Percentiles rank a stretch among this genome's conserved stretches.
Evolutionary conservation across 2,113 vertebrate genomes (phyloP).

Genomic region (Plecturocebus donacophilus): DNA sequence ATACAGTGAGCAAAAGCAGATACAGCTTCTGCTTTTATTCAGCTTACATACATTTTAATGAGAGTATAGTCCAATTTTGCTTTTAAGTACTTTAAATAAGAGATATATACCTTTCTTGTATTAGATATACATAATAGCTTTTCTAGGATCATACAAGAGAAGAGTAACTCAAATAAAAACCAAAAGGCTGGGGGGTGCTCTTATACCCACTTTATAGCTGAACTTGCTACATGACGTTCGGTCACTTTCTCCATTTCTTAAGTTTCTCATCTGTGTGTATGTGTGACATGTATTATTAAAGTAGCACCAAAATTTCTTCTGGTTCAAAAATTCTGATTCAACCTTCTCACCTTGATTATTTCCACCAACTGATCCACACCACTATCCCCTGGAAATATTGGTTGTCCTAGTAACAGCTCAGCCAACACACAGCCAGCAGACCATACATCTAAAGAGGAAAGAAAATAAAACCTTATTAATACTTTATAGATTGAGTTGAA

Average conservation of each 20-base stretch:
- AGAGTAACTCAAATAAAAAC: neutral
- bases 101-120: neutral
- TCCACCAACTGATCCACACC: constrained; percentile 99
- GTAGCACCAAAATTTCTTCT: neutral
- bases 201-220: neutral
- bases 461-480: constrained; percentile 54
- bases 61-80: neutral
- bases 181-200: neutral
- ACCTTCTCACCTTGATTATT: constrained; percentile 95
- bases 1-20: neutral
- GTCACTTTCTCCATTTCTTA: neutral
- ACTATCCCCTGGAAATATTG: constrained; percentile 99
- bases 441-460: constrained; percentile 93
- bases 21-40: neutral
- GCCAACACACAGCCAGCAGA: constrained; percentile 99
- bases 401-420: constrained; percentile 98
- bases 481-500: neutral
- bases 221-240: neutral
- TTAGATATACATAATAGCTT: neutral
- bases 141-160: neutral
- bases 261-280: neutral
- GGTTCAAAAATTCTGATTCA: constrained; percentile 45
- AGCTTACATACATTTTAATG: neutral
- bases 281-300: neutral
- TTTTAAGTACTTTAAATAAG: constrained; percentile 3